These are phyloP conservation scores for Melanotaenia nigrans DNA, from an alignment of 2,797 vertebrate genomes.

Conservation along the genomic window DNA sequence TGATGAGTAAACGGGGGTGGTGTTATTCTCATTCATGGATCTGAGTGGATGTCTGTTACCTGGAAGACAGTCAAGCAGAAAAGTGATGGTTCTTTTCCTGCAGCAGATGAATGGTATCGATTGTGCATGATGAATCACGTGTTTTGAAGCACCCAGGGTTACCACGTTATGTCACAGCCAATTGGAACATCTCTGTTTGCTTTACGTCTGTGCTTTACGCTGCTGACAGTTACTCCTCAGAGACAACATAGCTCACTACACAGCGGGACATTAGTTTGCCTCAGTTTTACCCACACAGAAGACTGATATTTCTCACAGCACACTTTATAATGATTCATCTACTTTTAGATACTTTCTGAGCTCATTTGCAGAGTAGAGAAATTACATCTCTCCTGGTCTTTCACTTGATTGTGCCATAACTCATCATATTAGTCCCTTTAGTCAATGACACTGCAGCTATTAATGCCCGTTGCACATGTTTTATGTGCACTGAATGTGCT, in stretches of 20 bases:
- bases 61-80: background rate
- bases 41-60: conserved; percentile 4
- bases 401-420: conserved; percentile 33
- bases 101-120: conserved; percentile 71
- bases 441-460: conserved; percentile 42
- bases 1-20: background rate
- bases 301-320: conserved; percentile 31
- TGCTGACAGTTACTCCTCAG: conserved; percentile 49
- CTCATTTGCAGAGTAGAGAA: conserved; percentile 52
- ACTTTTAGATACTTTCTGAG: conserved; percentile 32
- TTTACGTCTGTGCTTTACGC: conserved; percentile 57
- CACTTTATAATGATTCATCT: conserved; percentile 30
- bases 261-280: conserved; percentile 15
- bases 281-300: conserved; percentile 29
- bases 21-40: conserved; percentile 22
- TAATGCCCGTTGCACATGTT: conserved; percentile 44
- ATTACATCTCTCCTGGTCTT: conserved; percentile 29
- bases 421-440: conserved; percentile 44
- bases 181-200: conserved; percentile 56
- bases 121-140: conserved; percentile 62
- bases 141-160: conserved; percentile 56
- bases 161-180: conserved; percentile 47
- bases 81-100: background rate
- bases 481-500: conserved; percentile 50
- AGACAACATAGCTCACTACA: conserved; percentile 46